These are phyloP conservation scores for Aricia artaxerxes DNA, from an alignment of 2,888 invertebrate species.

Conservation along the genomic window DNA sequence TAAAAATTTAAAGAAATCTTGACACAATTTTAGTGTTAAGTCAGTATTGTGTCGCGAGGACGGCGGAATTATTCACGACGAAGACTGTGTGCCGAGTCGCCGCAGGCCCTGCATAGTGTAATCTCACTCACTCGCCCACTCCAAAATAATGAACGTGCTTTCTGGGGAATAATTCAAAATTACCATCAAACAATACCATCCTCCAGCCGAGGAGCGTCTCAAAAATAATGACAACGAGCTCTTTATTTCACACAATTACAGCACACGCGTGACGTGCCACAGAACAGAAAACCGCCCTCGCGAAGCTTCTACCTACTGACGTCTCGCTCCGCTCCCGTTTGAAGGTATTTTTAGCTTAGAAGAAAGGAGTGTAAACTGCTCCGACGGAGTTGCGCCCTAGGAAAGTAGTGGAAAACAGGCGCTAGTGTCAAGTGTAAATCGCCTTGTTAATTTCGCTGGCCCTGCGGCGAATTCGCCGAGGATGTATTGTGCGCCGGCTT, in stretches of 20 bases:
- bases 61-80: constrained; percentile 49
- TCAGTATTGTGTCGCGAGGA: constrained; percentile 47
- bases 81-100: constrained; percentile 46
- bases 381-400: constrained; percentile 52
- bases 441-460: constrained; percentile 79
- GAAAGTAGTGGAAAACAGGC: constrained; percentile 74
- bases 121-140: constrained; percentile 46
- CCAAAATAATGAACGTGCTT: constrained; percentile 45
- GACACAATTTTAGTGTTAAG: constrained; percentile 51
- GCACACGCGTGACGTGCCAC: constrained; percentile 53
- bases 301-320: constrained; percentile 38
- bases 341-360: constrained; percentile 46
- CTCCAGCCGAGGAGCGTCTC: constrained; percentile 47
- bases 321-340: constrained; percentile 41
- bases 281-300: constrained; percentile 47
- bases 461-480: constrained; percentile 80
- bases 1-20: constrained; percentile 44
- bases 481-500: constrained; percentile 79
- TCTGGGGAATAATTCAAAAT: constrained; percentile 46
- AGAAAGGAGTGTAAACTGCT: constrained; percentile 48
- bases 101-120: constrained; percentile 48
- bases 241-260: constrained; percentile 75
- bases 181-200: constrained; percentile 48
- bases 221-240: constrained; percentile 72
- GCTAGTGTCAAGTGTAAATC: constrained; percentile 80